A percentile compares a stretch with the other conserved stretches of the same genome.
phyloP scores from a whole-genome alignment of 2,113 vertebrate genomes.

The Microcebus murinus region DNA sequence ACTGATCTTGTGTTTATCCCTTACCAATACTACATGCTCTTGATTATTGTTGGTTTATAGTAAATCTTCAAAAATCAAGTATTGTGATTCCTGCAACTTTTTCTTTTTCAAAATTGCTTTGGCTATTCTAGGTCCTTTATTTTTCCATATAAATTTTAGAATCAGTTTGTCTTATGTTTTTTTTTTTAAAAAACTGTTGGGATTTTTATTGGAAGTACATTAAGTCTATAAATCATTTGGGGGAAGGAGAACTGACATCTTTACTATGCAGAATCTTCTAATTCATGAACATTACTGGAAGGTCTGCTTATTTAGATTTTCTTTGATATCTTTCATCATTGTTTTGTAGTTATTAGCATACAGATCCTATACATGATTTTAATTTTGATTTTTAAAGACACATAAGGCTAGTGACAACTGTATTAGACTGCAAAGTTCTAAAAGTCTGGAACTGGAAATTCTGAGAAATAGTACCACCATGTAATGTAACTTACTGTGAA shows the following conservation, averaged over 20 bases:
- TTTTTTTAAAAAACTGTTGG: neutral
- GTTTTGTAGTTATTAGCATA: neutral
- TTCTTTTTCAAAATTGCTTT: constrained; percentile 33
- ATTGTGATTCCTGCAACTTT: constrained; percentile 18
- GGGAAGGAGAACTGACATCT: neutral
- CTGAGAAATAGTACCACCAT: neutral
- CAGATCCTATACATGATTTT: neutral
- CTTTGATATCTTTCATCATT: neutral
- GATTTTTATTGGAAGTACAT: constrained; percentile 6
- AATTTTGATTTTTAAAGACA: neutral
- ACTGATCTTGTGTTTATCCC: neutral
- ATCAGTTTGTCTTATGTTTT: neutral
- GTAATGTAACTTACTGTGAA: neutral
- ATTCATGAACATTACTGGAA: neutral
- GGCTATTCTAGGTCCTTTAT: neutral
- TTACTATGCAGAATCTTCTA: neutral
- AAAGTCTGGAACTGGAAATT: neutral
- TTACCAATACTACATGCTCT: neutral
- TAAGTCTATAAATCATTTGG: neutral
- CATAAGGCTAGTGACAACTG: neutral
- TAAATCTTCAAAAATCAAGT: neutral
- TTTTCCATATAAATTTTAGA: constrained; percentile 1
- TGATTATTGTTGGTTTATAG: neutral
- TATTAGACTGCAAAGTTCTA: neutral
- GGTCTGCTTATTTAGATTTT: neutral